phyloP scores from a whole-genome alignment of 2,888 invertebrate genomes.

The Oasisia sp. region DNA sequence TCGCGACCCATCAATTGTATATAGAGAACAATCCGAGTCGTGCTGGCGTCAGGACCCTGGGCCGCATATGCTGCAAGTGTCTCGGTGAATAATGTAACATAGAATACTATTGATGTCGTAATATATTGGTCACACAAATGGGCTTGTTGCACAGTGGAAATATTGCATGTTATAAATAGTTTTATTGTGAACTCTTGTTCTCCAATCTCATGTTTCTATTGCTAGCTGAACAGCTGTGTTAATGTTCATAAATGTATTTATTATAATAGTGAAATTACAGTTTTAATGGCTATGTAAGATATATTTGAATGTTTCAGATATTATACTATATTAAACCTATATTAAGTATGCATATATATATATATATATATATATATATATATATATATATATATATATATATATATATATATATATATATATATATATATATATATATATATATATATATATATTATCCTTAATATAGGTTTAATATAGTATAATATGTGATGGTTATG shows the following conservation, averaged over 20 bases:
- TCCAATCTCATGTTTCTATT: not conserved
- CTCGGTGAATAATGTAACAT: not conserved
- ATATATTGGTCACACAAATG: not conserved
- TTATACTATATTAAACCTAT: not conserved
- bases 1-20: not conserved
- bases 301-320: not conserved
- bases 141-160: not conserved
- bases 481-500: too few species aligned
- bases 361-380: too few species aligned
- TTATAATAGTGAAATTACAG: not conserved
- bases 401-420: too few species aligned
- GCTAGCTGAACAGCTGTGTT: not conserved
- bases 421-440: too few species aligned
- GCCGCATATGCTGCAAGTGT: not conserved
- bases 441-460: too few species aligned
- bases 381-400: too few species aligned
- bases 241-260: not conserved
- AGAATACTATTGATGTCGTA: not conserved
- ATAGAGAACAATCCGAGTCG: not conserved
- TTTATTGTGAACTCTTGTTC: not conserved
- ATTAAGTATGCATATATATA: too few species aligned
- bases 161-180: not conserved
- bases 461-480: too few species aligned
- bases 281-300: not conserved
- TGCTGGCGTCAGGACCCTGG: not conserved